phyloP scores from a whole-genome alignment of 2,797 vertebrate genomes.

The Gymnopithys bicolor region DNA sequence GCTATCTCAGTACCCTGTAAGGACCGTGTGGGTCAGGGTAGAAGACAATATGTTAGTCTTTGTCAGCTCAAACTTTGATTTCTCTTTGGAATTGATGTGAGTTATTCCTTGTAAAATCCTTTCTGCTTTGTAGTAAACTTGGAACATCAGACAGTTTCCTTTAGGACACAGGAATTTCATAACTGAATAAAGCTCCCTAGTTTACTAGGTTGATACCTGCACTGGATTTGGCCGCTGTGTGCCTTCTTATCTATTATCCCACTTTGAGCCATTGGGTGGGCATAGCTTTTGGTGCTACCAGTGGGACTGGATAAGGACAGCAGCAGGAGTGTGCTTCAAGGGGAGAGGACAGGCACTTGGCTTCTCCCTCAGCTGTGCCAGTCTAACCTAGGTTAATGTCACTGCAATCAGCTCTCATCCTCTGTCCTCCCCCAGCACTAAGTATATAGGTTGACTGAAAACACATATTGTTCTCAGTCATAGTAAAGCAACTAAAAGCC shows the following conservation, averaged over 20 bases:
- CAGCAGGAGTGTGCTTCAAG: background rate
- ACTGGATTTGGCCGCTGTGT: background rate
- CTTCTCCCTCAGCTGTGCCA: background rate
- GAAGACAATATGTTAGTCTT: background rate
- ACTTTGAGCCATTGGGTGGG: background rate
- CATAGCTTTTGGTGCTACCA: background rate
- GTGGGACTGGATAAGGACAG: background rate
- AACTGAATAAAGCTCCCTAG: accelerated
- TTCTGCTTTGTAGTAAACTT: background rate
- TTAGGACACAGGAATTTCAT: background rate
- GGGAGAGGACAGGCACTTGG: background rate
- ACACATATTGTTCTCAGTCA: background rate
- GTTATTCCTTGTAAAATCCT: background rate
- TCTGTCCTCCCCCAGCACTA: background rate
- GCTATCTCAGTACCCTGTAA: background rate
- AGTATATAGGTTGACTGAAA: background rate
- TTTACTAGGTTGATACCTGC: background rate
- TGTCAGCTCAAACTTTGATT: background rate
- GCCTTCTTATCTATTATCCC: background rate
- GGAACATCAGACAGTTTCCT: background rate
- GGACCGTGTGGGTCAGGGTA: background rate
- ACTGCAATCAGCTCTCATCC: background rate
- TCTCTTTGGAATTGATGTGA: background rate
- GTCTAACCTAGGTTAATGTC: background rate
- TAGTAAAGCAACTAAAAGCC: background rate